phyloP scores from a whole-genome alignment of 2,113 vertebrate species.

The Plecotus auritus region DNA sequence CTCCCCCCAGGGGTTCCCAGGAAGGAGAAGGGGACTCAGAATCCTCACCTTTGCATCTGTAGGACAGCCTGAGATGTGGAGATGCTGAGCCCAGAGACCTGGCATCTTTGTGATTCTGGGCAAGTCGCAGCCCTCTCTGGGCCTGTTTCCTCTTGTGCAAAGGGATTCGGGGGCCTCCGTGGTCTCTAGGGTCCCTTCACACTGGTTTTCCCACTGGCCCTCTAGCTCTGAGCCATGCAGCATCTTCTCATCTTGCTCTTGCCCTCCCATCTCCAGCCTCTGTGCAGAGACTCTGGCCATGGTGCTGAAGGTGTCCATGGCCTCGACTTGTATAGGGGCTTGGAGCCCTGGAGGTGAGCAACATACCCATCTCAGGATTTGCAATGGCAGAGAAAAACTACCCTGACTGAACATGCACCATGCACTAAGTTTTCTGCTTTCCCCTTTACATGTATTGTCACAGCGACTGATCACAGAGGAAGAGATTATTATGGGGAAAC shows the following conservation, averaged over 20 bases:
- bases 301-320: slow-evolving; percentile 69
- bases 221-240: not conserved
- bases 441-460: not conserved
- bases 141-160: not conserved
- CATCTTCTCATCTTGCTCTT: not conserved
- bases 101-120: not conserved
- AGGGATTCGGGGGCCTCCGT: not conserved
- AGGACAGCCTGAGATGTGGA: not conserved
- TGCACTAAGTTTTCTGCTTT: not conserved
- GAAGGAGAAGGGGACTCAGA: not conserved
- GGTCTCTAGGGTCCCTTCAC: not conserved
- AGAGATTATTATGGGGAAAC: not conserved
- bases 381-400: not conserved
- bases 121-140: not conserved
- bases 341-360: not conserved
- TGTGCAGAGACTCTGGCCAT: slow-evolving; percentile 70
- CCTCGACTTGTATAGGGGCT: not conserved
- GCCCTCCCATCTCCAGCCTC: not conserved
- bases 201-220: not conserved
- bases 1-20: not conserved
- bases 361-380: not conserved
- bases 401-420: not conserved
- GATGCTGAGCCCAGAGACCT: not conserved
- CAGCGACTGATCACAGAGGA: not conserved
- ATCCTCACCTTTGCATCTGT: not conserved